Evolutionary conservation across 2,797 vertebrate genomes (phyloP), one percentile per base, ranked within the genome.

Genomic region (Gymnothorax reevesii): DNA sequence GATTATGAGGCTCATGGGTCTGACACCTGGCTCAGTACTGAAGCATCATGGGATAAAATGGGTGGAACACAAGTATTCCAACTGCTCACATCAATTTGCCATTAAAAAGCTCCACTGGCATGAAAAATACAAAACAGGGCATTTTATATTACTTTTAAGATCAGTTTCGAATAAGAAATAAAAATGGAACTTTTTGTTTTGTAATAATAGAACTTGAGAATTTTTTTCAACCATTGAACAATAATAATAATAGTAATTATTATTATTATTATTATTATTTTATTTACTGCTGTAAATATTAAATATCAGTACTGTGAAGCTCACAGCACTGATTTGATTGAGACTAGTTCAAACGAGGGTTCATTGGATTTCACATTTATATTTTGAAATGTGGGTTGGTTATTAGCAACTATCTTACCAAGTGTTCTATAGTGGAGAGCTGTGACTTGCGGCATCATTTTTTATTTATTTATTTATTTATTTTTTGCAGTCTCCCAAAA

Each of bases 1-100:
- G 77, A 55, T 80, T 80, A 80, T 7, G 22, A n/a, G 77, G 49
- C 77, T 80, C 54, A n/a, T 80, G 77, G 77, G 49, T 80, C 22
- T 80, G 77, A 54, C 77, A 80, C 33, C 8, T 42, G 5, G 12
- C 73, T 33, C 73, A 13, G 12, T 77, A 20, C 13, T 49, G 49
- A 52, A 17, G 52, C 12, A 20, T 79, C 4, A 79, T 7, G 52
- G 77, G 77, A n/a, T 17, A 55, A 15, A 6, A 52, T 49, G 13
- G 73, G 42, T 73, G 69, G 13, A 77, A 77, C 33, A 20, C 33
- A 13, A 49, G 73, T 33, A 20, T 77, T 77, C 33, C 73, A 77
- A 15, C 33, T 49, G 33, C 73, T 20, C 17, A 3, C 13, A 42
- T 77, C 42, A 73, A 9, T 27, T 77, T 73, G 69, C 8, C 2